Evolutionary conservation across 2,888 invertebrate genomes (phyloP), one percentile per base, ranked within the genome.

Genomic region (Peribatodes rhomboidaria): DNA sequence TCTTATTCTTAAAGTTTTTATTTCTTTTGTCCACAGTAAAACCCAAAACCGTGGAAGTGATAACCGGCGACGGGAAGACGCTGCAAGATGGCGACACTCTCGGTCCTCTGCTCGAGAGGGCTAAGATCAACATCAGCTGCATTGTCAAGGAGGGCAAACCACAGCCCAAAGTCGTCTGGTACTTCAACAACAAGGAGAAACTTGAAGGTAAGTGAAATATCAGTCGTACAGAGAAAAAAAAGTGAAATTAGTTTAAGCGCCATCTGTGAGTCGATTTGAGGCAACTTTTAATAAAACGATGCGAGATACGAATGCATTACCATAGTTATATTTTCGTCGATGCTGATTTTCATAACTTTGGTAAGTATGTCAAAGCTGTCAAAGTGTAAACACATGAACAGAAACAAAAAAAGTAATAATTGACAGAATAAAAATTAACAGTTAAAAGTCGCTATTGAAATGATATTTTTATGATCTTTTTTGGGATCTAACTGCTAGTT

Each of bases 121-220:
- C 94, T 13, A 93, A 94, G 76, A 92, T 97, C 71, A 95, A 95
- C 72, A 88, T 97, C 66, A 94, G 94, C 69, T 97, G 97, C 80
- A 94, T 96, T 65, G 97, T 97, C 56, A 94, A 94, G 46, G 96
- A 96, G 53, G 98, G 98, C 49, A 97, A 97, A 74, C 98, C 98
- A 0, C 96, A 96, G 70, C 98, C 98, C 1, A 95, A 94, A 73
- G 96, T 98, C 65, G 95, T 95, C 68, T 98, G 98, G 98, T 97
- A 95, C 94, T 97, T 97, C 84, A 96, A 96, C 74, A 95, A 94
- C 44, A 94, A 94, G 54, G 94, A 95, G 75, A 92, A 96, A 61
- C 87, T 94, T 68, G 95, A 96, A 88, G 93, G 92, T 92, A 62
- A 89, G 92, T 89, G 42, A 0, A 42, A 35, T n/a, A 1, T 9